These are phyloP conservation scores for Microplitis deprimator DNA, from an alignment of 2,888 invertebrate genomes.

Conservation along the genomic window DNA sequence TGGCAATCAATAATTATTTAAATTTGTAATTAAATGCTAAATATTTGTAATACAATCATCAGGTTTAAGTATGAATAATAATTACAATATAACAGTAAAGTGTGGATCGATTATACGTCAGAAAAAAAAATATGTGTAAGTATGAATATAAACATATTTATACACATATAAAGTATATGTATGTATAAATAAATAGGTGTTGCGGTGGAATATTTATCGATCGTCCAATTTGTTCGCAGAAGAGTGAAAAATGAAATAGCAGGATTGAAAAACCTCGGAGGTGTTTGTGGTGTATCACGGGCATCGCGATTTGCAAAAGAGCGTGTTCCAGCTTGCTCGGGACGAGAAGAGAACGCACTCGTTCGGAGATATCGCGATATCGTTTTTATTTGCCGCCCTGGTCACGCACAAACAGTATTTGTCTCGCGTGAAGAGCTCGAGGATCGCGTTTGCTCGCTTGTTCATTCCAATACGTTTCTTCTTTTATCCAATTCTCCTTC, in stretches of 20 bases:
- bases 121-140: background rate
- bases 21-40: background rate
- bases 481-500: conserved; percentile 10
- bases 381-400: conserved; percentile 58
- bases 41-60: background rate
- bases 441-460: conserved; percentile 22
- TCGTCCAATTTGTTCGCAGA: conserved; percentile 23
- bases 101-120: background rate
- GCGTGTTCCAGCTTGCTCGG: conserved; percentile 16
- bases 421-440: conserved; percentile 53
- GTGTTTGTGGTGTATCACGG: conserved; percentile 1
- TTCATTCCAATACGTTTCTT: conserved; percentile 18
- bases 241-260: conserved; percentile 22
- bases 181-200: background rate
- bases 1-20: background rate
- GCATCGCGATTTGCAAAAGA: background rate
- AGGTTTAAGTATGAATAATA: background rate
- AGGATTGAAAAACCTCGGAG: conserved; percentile 37
- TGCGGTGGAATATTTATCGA: background rate
- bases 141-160: conserved; percentile 1
- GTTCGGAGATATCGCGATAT: conserved; percentile 50
- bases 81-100: background rate
- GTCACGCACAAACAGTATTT: conserved; percentile 69
- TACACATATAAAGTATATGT: background rate
- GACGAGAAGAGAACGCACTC: conserved; percentile 1